Percentiles rank a stretch among this genome's conserved stretches.
Evolutionary conservation across 2,888 invertebrate species (phyloP).

Genomic region (Torymus auratus): DNA sequence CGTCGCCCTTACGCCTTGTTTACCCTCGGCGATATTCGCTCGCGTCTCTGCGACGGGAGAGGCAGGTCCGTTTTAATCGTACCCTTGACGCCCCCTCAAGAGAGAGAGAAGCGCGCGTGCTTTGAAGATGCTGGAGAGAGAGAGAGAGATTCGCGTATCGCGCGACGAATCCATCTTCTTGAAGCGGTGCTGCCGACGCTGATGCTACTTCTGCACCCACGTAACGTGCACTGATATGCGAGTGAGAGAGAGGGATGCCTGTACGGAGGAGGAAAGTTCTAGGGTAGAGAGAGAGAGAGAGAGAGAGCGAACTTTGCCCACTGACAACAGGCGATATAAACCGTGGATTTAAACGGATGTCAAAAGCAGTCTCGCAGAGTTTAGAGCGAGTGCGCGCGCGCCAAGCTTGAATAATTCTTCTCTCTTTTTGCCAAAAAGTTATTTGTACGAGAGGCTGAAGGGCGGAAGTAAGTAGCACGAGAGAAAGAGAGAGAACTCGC

Average conservation of each 20-base stretch:
- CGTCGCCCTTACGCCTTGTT: conserved; percentile 59
- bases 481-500: conserved; percentile 41
- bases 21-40: conserved; percentile 34
- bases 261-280: too few relatives aligned
- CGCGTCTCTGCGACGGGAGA: conserved; percentile 17
- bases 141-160: neutral
- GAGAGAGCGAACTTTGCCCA: conserved; percentile 29
- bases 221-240: too few relatives aligned
- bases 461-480: conserved; percentile 52
- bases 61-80: conserved; percentile 44
- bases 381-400: conserved; percentile 62
- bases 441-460: conserved; percentile 21
- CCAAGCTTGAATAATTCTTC: conserved; percentile 60
- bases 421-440: conserved; percentile 3
- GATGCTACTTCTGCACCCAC: neutral
- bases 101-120: neutral
- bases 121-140: neutral
- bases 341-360: conserved; percentile 72
- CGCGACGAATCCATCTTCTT: conserved; percentile 40
- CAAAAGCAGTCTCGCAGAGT: conserved; percentile 64
- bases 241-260: too few relatives aligned
- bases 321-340: conserved; percentile 49
- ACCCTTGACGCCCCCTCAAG: conserved; percentile 17
- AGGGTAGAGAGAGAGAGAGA: too few relatives aligned
- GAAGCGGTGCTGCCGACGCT: neutral